Evolutionary conservation across 2,113 vertebrate species (phyloP).

Genomic region (Ornithorhynchus anatinus): DNA sequence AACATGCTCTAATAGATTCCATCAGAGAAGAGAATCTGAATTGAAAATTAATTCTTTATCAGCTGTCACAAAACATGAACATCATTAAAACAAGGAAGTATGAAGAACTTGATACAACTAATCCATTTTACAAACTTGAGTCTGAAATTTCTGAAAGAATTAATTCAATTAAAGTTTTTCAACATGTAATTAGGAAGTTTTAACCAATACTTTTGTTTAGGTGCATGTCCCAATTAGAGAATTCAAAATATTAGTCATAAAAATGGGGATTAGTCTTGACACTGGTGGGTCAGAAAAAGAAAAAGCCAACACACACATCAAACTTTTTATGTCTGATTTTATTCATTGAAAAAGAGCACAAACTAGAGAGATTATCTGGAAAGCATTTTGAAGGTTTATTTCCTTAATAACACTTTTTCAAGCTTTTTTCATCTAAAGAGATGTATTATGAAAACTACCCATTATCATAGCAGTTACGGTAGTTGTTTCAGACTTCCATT

Average conservation of each 20-base stretch:
- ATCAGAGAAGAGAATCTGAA: constrained; percentile 54
- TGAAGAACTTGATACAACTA: constrained; percentile 30
- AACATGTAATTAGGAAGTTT: not conserved
- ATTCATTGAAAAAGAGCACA: constrained; percentile 10
- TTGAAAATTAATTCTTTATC: constrained; percentile 62
- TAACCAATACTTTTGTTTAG: not conserved
- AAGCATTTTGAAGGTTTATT: not conserved
- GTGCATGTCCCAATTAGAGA: constrained; percentile 2
- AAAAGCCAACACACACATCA: too few species aligned
- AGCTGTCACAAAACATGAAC: constrained; percentile 53
- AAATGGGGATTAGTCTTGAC: constrained; percentile 9
- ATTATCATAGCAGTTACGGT: not conserved
- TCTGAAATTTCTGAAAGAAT: too few species aligned
- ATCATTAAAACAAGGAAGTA: constrained; percentile 55
- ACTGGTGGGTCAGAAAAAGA: not conserved
- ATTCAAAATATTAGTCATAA: not conserved
- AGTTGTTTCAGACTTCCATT: not conserved
- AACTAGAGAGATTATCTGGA: not conserved
- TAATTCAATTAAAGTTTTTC: constrained; percentile 3
- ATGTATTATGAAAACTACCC: too few species aligned
- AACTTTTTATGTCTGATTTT: constrained; percentile 16
- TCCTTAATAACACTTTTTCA: not conserved
- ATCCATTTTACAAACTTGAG: constrained; percentile 28
- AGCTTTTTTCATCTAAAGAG: too few species aligned
- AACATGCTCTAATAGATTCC: constrained; percentile 56